phyloP scores from a whole-genome alignment of 2,113 vertebrate genomes.

The Coreoperca whiteheadi region DNA sequence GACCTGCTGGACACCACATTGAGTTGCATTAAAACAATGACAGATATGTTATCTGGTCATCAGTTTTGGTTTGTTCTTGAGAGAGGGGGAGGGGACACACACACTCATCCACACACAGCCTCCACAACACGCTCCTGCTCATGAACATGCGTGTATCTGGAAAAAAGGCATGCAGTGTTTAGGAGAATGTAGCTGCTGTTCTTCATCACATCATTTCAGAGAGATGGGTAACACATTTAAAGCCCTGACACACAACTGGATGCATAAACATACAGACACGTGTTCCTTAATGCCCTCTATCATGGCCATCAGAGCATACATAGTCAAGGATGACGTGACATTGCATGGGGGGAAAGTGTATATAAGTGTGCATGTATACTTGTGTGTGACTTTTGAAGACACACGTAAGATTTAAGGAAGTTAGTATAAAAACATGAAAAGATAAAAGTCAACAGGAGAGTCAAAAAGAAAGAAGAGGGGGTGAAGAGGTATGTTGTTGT shows the following conservation, averaged over 20 bases:
- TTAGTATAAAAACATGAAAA: not conserved
- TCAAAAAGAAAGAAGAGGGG: not conserved
- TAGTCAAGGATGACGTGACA: slow-evolving; percentile 81
- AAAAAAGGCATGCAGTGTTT: not conserved
- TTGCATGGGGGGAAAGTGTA: slow-evolving; percentile 70
- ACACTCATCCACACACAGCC: slow-evolving; percentile 1
- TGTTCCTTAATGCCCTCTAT: slow-evolving; percentile 7
- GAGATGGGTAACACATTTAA: not conserved
- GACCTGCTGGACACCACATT: slow-evolving; percentile 21
- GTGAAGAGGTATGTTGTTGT: not conserved
- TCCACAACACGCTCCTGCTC: not conserved
- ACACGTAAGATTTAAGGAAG: not conserved
- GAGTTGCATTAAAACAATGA: slow-evolving; percentile 50
- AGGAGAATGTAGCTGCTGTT: not conserved
- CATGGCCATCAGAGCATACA: slow-evolving; percentile 37
- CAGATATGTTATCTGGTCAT: slow-evolving; percentile 51
- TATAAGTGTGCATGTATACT: slow-evolving; percentile 25
- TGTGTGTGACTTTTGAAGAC: slow-evolving; percentile 10
- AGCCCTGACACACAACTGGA: not conserved
- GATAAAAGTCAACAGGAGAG: not conserved
- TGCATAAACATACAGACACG: not conserved
- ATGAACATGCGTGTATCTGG: not conserved
- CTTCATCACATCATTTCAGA: not conserved
- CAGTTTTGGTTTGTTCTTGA: slow-evolving; percentile 25
- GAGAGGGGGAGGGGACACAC: not conserved